phyloP scores from a whole-genome alignment of 2,797 vertebrate species.

The Somateria mollissima region DNA sequence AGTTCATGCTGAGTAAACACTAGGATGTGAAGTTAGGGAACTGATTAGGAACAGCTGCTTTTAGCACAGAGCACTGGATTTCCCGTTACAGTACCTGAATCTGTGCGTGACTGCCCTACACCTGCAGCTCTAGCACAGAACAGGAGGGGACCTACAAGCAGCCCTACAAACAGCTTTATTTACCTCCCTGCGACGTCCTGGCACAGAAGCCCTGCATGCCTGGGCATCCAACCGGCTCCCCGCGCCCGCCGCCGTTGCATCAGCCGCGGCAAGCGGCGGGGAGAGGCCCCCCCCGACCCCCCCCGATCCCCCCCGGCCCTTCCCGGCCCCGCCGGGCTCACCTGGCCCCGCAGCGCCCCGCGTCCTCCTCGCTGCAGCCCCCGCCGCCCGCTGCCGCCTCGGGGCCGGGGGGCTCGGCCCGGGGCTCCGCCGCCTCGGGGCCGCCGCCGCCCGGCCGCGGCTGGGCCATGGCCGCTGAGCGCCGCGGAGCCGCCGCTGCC shows the following conservation, averaged over 20 bases:
- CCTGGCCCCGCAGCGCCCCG: too few species aligned
- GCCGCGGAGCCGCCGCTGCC: too few species aligned
- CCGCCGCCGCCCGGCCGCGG: too few species aligned
- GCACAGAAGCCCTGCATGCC: not conserved
- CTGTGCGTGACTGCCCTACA: not conserved
- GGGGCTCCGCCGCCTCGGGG: too few species aligned
- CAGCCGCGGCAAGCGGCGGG: not conserved
- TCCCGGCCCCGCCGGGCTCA: too few species aligned
- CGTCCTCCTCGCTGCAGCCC: not conserved
- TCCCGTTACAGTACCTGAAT: not conserved
- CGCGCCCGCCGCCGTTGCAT: constrained; percentile 4
- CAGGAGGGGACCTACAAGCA: not conserved
- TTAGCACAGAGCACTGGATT: not conserved
- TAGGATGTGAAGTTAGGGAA: not conserved
- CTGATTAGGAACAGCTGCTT: not conserved
- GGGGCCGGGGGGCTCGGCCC: too few species aligned
- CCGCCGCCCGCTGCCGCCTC: too few species aligned
- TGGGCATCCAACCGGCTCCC: too few species aligned
- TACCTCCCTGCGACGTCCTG: not conserved
- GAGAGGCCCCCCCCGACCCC: too few species aligned
- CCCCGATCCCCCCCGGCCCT: too few species aligned
- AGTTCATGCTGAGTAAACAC: not conserved
- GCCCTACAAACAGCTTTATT: not conserved
- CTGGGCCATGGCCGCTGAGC: too few species aligned
- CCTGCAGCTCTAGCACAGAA: not conserved